phyloP scores from a whole-genome alignment of 2,888 invertebrate species.

The Meganola albula region DNA sequence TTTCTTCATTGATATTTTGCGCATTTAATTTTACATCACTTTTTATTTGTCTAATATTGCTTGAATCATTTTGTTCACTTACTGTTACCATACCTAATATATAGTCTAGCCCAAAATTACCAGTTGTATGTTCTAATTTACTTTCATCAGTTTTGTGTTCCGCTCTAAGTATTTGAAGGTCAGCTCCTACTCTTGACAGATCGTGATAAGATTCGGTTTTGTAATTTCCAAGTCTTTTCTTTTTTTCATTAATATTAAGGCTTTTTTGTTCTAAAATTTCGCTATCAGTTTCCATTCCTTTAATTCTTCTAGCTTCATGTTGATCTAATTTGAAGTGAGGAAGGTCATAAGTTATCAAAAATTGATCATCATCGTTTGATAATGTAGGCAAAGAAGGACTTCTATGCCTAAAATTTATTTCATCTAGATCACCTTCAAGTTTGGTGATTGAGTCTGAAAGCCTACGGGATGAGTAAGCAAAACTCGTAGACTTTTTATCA shows the following conservation, averaged over 20 bases:
- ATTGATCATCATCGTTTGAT: conserved; percentile 24
- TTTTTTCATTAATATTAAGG: conserved; percentile 4
- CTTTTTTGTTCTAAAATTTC: conserved; percentile 11
- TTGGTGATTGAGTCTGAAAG: conserved; percentile 27
- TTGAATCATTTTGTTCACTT: conserved; percentile 28
- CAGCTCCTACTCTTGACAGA: conserved; percentile 38
- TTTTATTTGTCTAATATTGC: conserved; percentile 30
- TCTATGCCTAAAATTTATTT: conserved; percentile 12
- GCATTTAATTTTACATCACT: conserved; percentile 38
- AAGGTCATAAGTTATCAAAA: conserved; percentile 13
- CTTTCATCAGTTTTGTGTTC: conserved; percentile 13
- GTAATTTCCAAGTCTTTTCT: conserved; percentile 5
- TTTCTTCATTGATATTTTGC: conserved; percentile 12
- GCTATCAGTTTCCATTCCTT: conserved; percentile 5
- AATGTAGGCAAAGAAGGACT: conserved; percentile 26
- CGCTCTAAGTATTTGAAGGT: conserved; percentile 34
- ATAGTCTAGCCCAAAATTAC: conserved; percentile 44
- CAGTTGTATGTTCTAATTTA: conserved; percentile 14
- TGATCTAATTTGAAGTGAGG: conserved; percentile 9
- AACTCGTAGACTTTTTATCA: conserved; percentile 45
- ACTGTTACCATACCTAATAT: conserved; percentile 40
- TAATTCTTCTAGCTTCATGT: conserved; percentile 5
- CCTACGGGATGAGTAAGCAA: conserved; percentile 30
- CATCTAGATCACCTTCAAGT: conserved; percentile 14
- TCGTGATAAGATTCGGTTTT: conserved; percentile 33